phyloP scores from a whole-genome alignment of 1,140 invertebrate genomes.

The Pachyrhynchus sulphureomaculatus region DNA sequence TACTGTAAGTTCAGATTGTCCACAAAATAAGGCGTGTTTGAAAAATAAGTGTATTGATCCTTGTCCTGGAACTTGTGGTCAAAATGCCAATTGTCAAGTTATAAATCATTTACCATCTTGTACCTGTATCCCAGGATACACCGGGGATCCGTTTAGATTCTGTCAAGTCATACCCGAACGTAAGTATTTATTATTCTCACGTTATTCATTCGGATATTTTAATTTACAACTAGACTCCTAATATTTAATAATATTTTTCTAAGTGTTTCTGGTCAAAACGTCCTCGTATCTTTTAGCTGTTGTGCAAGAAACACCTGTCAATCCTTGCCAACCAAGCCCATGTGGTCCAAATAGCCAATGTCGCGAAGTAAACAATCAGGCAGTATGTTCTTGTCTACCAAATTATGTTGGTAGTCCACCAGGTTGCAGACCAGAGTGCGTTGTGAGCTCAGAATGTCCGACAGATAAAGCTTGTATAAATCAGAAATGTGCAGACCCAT shows the following conservation, averaged over 20 bases:
- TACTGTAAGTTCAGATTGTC: slow-evolving; percentile 74
- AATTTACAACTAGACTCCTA: too few relatives aligned
- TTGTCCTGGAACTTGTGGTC: slow-evolving; percentile 78
- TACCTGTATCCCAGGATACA: slow-evolving; percentile 70
- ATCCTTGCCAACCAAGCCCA: slow-evolving; percentile 75
- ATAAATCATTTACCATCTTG: slow-evolving; percentile 80
- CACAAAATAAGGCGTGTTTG: slow-evolving; percentile 73
- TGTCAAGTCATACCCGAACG: slow-evolving; percentile 64
- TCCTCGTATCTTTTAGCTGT: slow-evolving; percentile 32
- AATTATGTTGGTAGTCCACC: slow-evolving; percentile 76
- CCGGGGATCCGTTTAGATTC: slow-evolving; percentile 78
- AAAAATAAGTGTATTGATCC: slow-evolving; percentile 81
- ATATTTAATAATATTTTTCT: too few relatives aligned
- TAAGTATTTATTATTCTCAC: too few relatives aligned
- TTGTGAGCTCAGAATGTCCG: slow-evolving; percentile 75
- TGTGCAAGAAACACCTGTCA: slow-evolving; percentile 52
- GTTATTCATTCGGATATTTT: too few relatives aligned
- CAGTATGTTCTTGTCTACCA: slow-evolving; percentile 75
- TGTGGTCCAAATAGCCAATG: slow-evolving; percentile 81
- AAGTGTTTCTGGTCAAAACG: too few relatives aligned
- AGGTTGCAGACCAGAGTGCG: slow-evolving; percentile 75
- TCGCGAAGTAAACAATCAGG: slow-evolving; percentile 65
- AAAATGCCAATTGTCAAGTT: slow-evolving; percentile 74
- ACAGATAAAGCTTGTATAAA: slow-evolving; percentile 72
- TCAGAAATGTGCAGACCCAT: slow-evolving; percentile 80